Evolutionary conservation across 2,888 invertebrate genomes (phyloP).

Genomic region (Macroteleia sp.): DNA sequence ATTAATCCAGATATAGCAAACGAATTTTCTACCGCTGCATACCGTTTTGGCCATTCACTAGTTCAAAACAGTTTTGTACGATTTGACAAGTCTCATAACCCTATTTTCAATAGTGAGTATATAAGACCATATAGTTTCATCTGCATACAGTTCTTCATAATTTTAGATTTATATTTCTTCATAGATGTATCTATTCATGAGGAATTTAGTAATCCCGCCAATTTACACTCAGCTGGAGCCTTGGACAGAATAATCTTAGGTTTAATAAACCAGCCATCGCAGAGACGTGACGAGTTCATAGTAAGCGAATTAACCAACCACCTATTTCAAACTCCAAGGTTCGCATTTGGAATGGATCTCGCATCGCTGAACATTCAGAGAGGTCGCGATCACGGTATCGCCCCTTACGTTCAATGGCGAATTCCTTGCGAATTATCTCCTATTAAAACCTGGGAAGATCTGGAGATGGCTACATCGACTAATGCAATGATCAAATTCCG

Average conservation of each 20-base stretch:
- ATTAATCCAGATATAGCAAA: slow-evolving; percentile 91
- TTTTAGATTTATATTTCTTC: slow-evolving; percentile 42
- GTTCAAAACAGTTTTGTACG: slow-evolving; percentile 92
- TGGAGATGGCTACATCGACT: slow-evolving; percentile 88
- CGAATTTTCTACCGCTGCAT: slow-evolving; percentile 92
- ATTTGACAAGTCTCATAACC: slow-evolving; percentile 88
- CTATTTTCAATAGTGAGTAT: slow-evolving; percentile 89
- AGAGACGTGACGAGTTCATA: slow-evolving; percentile 92
- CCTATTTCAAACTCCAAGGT: slow-evolving; percentile 89
- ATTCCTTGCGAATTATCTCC: slow-evolving; percentile 90
- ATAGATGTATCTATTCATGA: slow-evolving; percentile 92
- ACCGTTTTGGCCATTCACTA: slow-evolving; percentile 94
- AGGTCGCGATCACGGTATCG: slow-evolving; percentile 94
- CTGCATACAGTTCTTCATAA: neutral
- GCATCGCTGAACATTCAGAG: slow-evolving; percentile 95
- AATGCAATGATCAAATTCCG: slow-evolving; percentile 87
- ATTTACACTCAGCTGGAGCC: slow-evolving; percentile 91
- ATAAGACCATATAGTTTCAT: neutral
- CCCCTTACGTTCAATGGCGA: slow-evolving; percentile 91
- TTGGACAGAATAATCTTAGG: slow-evolving; percentile 92
- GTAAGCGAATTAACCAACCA: slow-evolving; percentile 92
- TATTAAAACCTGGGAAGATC: slow-evolving; percentile 88
- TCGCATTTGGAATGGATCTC: slow-evolving; percentile 92
- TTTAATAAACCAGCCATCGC: slow-evolving; percentile 90
- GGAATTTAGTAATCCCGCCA: slow-evolving; percentile 87